phyloP scores from a whole-genome alignment of 1,140 invertebrate species.

The Dolichoris vasculosae region DNA sequence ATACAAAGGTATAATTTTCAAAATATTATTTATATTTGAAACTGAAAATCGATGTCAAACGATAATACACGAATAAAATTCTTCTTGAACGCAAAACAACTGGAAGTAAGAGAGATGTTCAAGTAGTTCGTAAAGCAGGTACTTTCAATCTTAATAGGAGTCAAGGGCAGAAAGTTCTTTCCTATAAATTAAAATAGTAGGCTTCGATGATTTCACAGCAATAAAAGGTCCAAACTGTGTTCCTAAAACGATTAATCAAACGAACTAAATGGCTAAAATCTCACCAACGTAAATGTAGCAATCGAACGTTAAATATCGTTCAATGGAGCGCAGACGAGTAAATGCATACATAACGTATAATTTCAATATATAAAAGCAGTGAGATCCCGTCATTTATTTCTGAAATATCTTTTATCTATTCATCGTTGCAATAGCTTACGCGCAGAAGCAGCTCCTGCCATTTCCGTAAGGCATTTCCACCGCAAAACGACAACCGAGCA shows the following conservation, averaged over 20 bases:
- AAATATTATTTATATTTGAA: too few species aligned
- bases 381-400: not conserved
- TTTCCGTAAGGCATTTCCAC: not conserved
- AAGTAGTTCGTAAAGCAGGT: not conserved
- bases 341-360: slow-evolving; percentile 5
- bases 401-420: not conserved
- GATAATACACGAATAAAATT: not conserved
- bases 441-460: not conserved
- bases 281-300: not conserved
- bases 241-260: not conserved
- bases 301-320: not conserved
- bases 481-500: not conserved
- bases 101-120: not conserved
- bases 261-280: not conserved
- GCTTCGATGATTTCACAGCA: not conserved
- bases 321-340: not conserved
- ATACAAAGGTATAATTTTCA: too few species aligned
- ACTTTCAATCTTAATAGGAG: not conserved
- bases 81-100: not conserved
- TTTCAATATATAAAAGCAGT: not conserved
- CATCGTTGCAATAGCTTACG: not conserved
- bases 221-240: not conserved
- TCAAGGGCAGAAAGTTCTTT: not conserved
- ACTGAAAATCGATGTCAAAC: too few species aligned
- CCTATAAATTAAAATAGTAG: not conserved